Evolutionary conservation across 2,113 vertebrate genomes (phyloP).

Genomic region (Pluvianellus socialis): DNA sequence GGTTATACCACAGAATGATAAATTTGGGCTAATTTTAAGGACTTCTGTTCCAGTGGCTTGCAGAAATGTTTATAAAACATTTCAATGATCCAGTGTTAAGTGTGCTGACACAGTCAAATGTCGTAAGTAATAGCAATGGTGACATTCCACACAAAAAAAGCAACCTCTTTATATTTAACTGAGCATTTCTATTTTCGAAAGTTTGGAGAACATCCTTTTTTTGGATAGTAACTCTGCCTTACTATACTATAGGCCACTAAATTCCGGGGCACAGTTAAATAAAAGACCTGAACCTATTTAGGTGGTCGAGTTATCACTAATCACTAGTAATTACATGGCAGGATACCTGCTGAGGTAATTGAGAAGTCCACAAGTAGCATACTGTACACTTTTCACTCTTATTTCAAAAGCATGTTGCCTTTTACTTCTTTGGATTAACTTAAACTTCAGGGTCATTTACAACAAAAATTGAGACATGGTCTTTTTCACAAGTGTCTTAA

Average conservation of each 20-base stretch:
- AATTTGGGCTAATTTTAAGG: background rate
- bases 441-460: background rate
- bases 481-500: background rate
- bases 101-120: background rate
- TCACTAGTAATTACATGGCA: constrained; percentile 58
- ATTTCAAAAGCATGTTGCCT: constrained; percentile 51
- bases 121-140: background rate
- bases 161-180: background rate
- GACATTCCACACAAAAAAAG: background rate
- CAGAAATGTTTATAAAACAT: constrained; percentile 28
- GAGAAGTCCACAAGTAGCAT: constrained; percentile 33
- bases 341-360: constrained; percentile 68
- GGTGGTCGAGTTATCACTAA: constrained; percentile 8
- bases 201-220: background rate
- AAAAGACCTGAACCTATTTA: constrained; percentile 15
- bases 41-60: background rate
- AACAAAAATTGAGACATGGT: background rate
- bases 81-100: background rate
- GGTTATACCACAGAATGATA: background rate
- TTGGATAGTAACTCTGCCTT: background rate
- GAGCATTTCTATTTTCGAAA: background rate
- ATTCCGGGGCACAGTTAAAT: constrained; percentile 40
- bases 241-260: background rate
- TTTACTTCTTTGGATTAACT: constrained; percentile 63
- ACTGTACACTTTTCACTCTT: constrained; percentile 8